Evolutionary conservation across 2,888 invertebrate genomes (phyloP).

Genomic region (Germaria angustata): DNA sequence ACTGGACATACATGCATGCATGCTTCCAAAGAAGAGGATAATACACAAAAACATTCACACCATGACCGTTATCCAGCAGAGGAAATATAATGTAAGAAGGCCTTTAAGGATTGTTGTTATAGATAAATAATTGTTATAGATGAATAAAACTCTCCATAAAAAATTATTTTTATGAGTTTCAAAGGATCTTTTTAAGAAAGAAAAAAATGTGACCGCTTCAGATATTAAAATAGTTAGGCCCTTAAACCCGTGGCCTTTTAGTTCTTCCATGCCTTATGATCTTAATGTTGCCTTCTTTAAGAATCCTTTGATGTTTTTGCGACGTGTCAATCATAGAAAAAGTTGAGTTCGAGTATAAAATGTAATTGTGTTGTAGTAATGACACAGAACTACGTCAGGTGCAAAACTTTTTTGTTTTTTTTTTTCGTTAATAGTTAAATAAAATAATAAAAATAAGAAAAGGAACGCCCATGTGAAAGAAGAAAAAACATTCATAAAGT

Average conservation of each 20-base stretch:
- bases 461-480: not conserved
- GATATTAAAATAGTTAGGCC: too few species aligned
- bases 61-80: too few species aligned
- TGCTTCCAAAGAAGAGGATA: too few species aligned
- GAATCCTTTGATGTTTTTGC: not conserved
- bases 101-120: too few species aligned
- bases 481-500: not conserved
- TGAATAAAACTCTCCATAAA: too few species aligned
- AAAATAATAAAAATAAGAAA: not conserved
- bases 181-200: too few species aligned
- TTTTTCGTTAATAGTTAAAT: not conserved
- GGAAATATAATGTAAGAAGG: too few species aligned
- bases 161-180: too few species aligned
- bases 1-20: too few species aligned
- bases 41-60: too few species aligned
- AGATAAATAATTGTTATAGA: too few species aligned
- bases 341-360: not conserved
- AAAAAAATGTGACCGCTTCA: too few species aligned
- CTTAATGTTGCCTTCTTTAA: not conserved
- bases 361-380: not conserved
- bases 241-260: not conserved
- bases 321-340: not conserved
- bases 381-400: slow-evolving; percentile 24
- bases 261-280: not conserved
- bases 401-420: slow-evolving; percentile 35